Base-by-base conservation (phyloP, 2,888 invertebrate genomes). In the Baccha elongata region DNA sequence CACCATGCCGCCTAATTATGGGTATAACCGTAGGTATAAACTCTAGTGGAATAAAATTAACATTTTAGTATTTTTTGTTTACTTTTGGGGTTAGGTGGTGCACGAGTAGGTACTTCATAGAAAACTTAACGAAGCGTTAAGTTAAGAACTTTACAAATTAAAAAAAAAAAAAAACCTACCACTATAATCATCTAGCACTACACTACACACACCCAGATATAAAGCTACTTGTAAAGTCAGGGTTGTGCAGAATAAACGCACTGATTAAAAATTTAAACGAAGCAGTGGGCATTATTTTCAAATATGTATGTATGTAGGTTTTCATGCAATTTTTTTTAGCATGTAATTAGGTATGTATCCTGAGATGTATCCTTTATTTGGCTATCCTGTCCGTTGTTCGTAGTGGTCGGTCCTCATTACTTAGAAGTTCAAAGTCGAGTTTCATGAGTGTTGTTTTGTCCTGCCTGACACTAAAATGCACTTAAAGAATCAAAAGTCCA, bases 401-500 rank as follows among this genome's bases (percentile, higher is more conserved):
- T 15, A 1, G 37, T 15, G 11, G 13, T n/a, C 21, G 13, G 5
- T 15, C 17, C 44, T 21, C 42, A 37, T 67, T 67, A 79, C 53
- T 52, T 71, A 19, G 0, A 58, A 23, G 58, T 40, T 67, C 21
- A 19, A 7, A 40, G 67, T 48, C 19, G n/a, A 42, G 11, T 37
- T 44, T 13, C 46, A 35, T 50, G 50, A 26, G 46, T 29, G 42
- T 73, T 74, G 74, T 69, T 46, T 23, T 48, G 65, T 80, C 46
- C 55, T 60, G 76, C 46, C 55, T 60, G 76, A 65, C 58, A 62
- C 60, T 44, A 37, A 55, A 73, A 73, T 81, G 75, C 81, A 76
- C 81, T 81, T 81, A 72, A 53, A 53, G 71, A 81, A 81, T 81
- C 81, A 81, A 72, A 75, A 75, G 71, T 75, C 71, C 81, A 81